Evolutionary conservation across 2,797 vertebrate species (phyloP).

Genomic region (Parauchenoglanis ngamensis): DNA sequence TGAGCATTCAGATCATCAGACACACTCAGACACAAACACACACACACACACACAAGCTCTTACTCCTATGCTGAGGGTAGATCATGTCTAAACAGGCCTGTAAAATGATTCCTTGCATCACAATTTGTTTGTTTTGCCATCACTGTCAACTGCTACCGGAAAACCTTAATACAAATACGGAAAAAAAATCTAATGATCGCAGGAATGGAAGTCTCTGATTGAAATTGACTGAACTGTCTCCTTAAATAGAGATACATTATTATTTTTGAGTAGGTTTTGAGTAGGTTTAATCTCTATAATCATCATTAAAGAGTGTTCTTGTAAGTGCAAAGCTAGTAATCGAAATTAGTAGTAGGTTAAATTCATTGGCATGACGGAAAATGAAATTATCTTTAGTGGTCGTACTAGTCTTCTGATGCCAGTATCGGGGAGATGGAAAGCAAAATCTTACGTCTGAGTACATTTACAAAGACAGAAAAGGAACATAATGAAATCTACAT

Average conservation of each 20-base stretch:
- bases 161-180: conserved; percentile 25
- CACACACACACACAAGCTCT: conserved; percentile 26
- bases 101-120: conserved; percentile 47
- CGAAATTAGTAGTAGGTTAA: conserved; percentile 3
- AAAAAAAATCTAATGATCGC: background rate
- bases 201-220: background rate
- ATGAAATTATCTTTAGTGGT: background rate
- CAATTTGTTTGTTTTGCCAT: conserved; percentile 45
- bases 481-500: background rate
- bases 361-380: background rate
- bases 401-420: background rate
- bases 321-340: background rate
- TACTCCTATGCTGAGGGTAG: conserved; percentile 37
- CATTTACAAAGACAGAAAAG: conserved; percentile 6
- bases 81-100: conserved; percentile 55
- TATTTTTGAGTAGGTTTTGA: background rate
- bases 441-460: conserved; percentile 9
- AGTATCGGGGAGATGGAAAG: background rate
- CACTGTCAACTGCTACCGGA: conserved; percentile 32
- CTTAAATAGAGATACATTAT: background rate
- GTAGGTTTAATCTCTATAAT: background rate
- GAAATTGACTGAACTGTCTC: background rate
- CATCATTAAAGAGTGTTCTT: background rate
- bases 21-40: conserved; percentile 23
- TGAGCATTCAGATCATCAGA: conserved; percentile 16